phyloP scores from a whole-genome alignment of 2,113 vertebrate genomes.

The Herpailurus yagouaroundi region DNA sequence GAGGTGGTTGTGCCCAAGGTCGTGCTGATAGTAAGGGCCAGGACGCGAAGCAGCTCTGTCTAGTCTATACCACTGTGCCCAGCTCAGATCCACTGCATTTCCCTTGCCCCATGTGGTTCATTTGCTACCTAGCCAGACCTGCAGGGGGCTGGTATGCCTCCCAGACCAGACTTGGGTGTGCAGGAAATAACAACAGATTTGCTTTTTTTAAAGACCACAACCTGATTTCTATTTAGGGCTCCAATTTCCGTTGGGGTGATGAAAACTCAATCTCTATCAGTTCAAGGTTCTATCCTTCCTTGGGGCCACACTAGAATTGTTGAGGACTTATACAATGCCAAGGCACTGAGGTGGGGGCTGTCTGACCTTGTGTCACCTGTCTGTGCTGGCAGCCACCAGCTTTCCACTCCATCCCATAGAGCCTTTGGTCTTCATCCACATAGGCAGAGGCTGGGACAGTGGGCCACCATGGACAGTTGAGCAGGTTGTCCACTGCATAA shows the following conservation, averaged over 20 bases:
- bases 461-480: too few species aligned
- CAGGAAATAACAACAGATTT: not conserved
- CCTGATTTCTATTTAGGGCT: not conserved
- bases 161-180: not conserved
- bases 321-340: not conserved
- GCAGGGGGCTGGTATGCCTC: not conserved
- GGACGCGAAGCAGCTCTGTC: not conserved
- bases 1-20: not conserved
- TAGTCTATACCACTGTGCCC: fast-evolving
- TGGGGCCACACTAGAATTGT: not conserved
- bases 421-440: not conserved
- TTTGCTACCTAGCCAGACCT: not conserved
- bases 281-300: not conserved
- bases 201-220: not conserved
- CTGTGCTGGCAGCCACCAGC: not conserved
- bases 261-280: not conserved
- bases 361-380: not conserved
- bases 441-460: not conserved
- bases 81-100: not conserved
- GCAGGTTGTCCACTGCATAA: not conserved
- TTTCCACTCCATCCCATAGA: not conserved
- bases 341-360: not conserved
- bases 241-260: not conserved
- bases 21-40: not conserved
- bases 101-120: not conserved